A percentile compares a stretch with the other conserved stretches of the same genome.
Conservation (phyloP, 2,797 vertebrate species). For the Melanogrammus aeglefinus region DNA sequence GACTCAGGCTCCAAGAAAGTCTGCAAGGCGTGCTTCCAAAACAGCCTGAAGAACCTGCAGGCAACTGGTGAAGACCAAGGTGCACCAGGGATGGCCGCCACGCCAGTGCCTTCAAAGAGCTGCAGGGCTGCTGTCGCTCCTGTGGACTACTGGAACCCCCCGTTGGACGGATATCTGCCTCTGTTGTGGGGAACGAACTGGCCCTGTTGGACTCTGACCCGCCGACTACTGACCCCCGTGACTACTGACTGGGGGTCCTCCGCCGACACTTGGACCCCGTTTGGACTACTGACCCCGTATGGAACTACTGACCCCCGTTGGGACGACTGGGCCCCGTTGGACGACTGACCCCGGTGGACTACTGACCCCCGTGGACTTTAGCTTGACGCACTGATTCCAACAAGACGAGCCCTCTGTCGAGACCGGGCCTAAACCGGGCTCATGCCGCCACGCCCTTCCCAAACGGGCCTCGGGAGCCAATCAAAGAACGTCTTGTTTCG, state of each 20-base stretch:
- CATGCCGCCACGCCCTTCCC: neutral
- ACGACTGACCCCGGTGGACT: too few relatives aligned
- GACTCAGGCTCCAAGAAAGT: conserved; percentile 83
- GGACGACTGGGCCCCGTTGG: too few relatives aligned
- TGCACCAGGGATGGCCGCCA: conserved; percentile 85
- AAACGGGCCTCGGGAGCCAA: neutral
- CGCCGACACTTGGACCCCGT: too few relatives aligned
- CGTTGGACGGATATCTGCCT: too few relatives aligned
- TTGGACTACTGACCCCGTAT: too few relatives aligned
- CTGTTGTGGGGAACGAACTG: too few relatives aligned
- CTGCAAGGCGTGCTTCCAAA: conserved; percentile 86
- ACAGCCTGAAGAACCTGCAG: conserved; percentile 87
- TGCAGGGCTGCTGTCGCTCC: conserved; percentile 90
- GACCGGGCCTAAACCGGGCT: neutral
- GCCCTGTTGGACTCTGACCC: too few relatives aligned
- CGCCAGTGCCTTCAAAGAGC: conserved; percentile 90
- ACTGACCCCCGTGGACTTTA: too few relatives aligned
- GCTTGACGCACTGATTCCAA: too few relatives aligned
- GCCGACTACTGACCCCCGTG: conserved; percentile 82
- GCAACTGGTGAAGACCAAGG: conserved; percentile 83
- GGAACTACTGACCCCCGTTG: too few relatives aligned
- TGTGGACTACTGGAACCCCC: conserved; percentile 73
- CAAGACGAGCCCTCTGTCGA: neutral
- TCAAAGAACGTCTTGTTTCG: neutral
- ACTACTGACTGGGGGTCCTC: too few relatives aligned